These are phyloP conservation scores for Oxyruncus cristatus DNA, from an alignment of 2,113 vertebrate genomes.

Conservation along the genomic window DNA sequence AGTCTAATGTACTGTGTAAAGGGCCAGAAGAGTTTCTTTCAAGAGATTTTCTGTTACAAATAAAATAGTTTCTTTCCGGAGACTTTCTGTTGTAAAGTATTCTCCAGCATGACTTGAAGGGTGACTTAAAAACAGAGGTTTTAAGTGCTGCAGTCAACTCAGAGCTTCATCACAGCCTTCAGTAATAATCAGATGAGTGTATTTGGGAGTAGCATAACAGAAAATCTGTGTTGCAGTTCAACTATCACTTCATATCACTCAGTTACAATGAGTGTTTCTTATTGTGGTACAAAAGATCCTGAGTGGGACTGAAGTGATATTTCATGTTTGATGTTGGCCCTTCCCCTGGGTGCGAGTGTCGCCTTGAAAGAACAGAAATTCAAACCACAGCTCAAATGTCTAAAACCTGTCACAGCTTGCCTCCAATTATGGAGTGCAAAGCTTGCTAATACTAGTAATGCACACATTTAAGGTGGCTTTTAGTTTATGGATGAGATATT, in stretches of 20 bases:
- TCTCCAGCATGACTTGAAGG: neutral
- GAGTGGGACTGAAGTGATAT: neutral
- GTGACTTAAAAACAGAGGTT: neutral
- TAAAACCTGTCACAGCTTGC: neutral
- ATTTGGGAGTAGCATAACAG: neutral
- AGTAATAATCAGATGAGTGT: neutral
- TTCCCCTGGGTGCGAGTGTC: neutral
- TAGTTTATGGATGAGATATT: neutral
- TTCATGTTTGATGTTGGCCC: neutral
- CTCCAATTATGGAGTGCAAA: neutral
- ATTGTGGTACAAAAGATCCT: neutral
- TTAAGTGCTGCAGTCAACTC: neutral
- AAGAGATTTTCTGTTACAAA: neutral
- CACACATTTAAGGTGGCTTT: neutral
- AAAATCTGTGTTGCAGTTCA: neutral
- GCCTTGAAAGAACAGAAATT: neutral
- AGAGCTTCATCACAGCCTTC: neutral
- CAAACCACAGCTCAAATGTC: neutral
- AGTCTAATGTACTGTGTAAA: neutral
- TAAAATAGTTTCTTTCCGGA: neutral
- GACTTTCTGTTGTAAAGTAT: neutral
- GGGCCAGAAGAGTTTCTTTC: neutral
- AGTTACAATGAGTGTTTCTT: neutral
- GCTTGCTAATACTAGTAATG: neutral
- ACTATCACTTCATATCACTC: neutral